Evolutionary conservation across 2,797 vertebrate genomes (phyloP).

Genomic region (Chelidonichthys spinosus): DNA sequence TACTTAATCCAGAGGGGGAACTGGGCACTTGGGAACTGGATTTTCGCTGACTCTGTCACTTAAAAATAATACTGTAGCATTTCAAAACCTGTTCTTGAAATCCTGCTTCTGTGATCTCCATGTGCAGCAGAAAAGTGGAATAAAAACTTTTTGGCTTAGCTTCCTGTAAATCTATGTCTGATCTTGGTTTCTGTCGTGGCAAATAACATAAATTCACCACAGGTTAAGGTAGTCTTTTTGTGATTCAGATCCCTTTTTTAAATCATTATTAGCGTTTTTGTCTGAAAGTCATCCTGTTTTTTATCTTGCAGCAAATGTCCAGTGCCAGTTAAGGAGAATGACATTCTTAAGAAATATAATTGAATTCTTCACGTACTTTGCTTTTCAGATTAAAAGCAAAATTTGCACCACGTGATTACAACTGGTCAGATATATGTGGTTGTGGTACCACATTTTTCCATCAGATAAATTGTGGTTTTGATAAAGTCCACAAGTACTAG

Average conservation of each 20-base stretch:
- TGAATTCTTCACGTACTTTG: background rate
- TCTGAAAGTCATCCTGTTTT: background rate
- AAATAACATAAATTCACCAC: background rate
- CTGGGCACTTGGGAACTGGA: background rate
- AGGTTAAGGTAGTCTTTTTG: background rate
- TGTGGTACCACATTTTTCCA: background rate
- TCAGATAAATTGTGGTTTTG: background rate
- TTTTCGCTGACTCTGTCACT: background rate
- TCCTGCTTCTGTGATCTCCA: conserved; percentile 26
- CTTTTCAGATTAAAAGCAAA: conserved; percentile 16
- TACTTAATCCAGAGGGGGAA: background rate
- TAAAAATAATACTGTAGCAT: background rate
- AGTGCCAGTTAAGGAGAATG: background rate
- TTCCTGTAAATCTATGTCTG: conserved; percentile 3
- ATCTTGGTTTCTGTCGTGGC: background rate
- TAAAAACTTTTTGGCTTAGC: conserved; percentile 61
- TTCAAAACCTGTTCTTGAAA: background rate
- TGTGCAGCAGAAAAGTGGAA: conserved; percentile 43
- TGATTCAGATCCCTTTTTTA: background rate
- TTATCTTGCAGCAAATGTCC: background rate
- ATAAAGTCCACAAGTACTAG: background rate
- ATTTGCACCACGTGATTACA: background rate
- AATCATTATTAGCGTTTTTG: background rate
- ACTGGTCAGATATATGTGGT: background rate
- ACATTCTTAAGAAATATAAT: background rate